Percentiles rank a stretch among this genome's conserved stretches.
Evolutionary conservation across 92 coral and sea anemone species (phyloP).

Genomic region (Umimayanthus kanabou): DNA sequence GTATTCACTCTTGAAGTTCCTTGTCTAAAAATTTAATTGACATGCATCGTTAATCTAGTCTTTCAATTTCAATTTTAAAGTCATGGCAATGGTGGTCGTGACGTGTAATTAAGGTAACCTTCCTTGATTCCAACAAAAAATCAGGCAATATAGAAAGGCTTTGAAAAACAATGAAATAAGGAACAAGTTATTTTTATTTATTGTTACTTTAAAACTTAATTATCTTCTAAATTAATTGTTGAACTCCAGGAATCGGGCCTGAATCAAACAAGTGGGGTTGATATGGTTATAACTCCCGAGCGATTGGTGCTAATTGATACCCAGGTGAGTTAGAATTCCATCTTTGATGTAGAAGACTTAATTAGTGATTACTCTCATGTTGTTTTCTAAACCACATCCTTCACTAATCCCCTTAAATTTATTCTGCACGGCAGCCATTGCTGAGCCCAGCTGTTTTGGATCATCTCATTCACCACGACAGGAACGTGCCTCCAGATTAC

Average conservation of each 20-base stretch:
- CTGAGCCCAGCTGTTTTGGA: constrained; percentile 91
- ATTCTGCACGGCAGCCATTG: constrained; percentile 61
- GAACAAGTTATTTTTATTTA: not conserved
- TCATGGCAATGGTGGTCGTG: too few relatives aligned
- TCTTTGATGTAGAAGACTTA: too few relatives aligned
- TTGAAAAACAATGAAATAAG: not conserved
- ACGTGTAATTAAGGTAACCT: too few relatives aligned
- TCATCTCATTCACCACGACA: constrained; percentile 91
- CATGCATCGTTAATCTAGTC: too few relatives aligned
- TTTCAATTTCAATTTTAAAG: too few relatives aligned
- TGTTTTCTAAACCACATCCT: too few relatives aligned
- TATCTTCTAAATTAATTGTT: not conserved
- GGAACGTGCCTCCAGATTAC: constrained; percentile 94
- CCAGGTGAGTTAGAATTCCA: constrained; percentile 60
- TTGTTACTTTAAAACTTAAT: not conserved
- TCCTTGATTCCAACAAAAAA: too few relatives aligned
- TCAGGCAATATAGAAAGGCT: not conserved
- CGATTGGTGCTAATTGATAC: constrained; percentile 92
- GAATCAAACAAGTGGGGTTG: constrained; percentile 88
- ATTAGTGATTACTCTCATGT: too few relatives aligned
- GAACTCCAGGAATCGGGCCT: constrained; percentile 78
- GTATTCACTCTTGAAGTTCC: too few relatives aligned
- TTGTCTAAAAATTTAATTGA: too few relatives aligned
- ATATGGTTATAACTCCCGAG: constrained; percentile 90
- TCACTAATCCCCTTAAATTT: not conserved